phyloP scores from a whole-genome alignment of 2,888 invertebrate species.

The Zygothrica quintamaculata region DNA sequence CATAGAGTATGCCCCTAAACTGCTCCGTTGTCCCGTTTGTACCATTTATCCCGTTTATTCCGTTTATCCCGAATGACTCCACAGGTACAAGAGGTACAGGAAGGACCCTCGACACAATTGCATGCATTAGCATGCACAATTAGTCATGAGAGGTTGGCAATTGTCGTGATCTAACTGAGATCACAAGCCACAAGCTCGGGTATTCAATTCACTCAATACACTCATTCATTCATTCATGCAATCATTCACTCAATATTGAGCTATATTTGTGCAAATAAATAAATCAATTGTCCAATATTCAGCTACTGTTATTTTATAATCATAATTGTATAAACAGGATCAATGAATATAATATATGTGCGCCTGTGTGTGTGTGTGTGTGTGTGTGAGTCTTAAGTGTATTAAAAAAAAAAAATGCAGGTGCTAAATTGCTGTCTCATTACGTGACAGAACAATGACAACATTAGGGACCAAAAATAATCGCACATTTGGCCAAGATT shows the following conservation, averaged over 20 bases:
- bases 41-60: too few relatives aligned
- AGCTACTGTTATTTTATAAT: constrained; percentile 71
- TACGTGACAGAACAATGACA: constrained; percentile 69
- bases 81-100: constrained; percentile 61
- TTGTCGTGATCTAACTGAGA: constrained; percentile 57
- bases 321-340: constrained; percentile 57
- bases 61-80: constrained; percentile 38
- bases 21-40: constrained; percentile 21
- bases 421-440: constrained; percentile 74
- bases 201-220: too few relatives aligned
- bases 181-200: constrained; percentile 32
- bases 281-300: constrained; percentile 48
- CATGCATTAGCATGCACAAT: constrained; percentile 79
- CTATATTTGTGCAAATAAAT: constrained; percentile 55
- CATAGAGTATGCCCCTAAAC: constrained; percentile 30
- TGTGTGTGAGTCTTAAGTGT: neutral
- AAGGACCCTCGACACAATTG: constrained; percentile 73
- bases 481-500: constrained; percentile 18
- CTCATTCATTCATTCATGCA: too few relatives aligned
- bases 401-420: constrained; percentile 47
- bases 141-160: constrained; percentile 53
- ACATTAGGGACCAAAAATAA: constrained; percentile 24
- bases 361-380: neutral
- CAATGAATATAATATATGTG: constrained; percentile 2
- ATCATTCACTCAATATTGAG: constrained; percentile 57